Base-by-base conservation (phyloP, 2,113 vertebrate genomes). In the Sarotherodon lohbergeri region DNA sequence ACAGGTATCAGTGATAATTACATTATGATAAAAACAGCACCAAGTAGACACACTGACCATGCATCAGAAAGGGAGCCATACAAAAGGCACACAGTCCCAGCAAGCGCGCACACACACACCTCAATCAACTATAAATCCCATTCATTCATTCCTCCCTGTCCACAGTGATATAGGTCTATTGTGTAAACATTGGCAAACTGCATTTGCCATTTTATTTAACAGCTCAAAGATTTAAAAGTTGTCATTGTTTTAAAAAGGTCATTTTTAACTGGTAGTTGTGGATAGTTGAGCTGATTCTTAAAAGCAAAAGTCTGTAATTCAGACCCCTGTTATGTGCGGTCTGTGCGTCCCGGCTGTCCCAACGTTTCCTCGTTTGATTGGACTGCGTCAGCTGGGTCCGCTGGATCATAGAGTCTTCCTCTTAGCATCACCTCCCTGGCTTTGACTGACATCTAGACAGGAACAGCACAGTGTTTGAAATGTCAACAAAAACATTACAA, bases 101-200 rank as follows among this genome's bases (percentile, higher is more conserved):
- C 14, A 50, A 36, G 1, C 46, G 22, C 86, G 16, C 82, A 29
- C 87, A 57, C 85, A 86, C 56, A 83, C 87, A 81, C 9, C 76
- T 73, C 86, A 71, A 76, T 81, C 22, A 22, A 12, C 22, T 48
- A 80, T 16, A 90, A 89, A 79, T 43, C 68, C 48, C 91, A 91
- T 66, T 83, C 89, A 80, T 84, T 54, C 86, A 17, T 86, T 39
- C 10, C 78, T 91, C 92, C 88, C 95, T 81, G 92, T 96, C 96
- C 96, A 96, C 96, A 96, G 96, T 96, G 95, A 96, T 96, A 93
- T 78, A 95, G 96, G 96, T 96, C 95, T 93, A 90, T 94, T 27
- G 94, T 97, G 96, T 97, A 96, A 96, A 97, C 96, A 95, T 94
- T 85, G 90, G 94, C 92, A 91, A 94, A 92, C 88, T 63, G 52